phyloP scores from a whole-genome alignment of 2,888 invertebrate genomes.

The Lasioglossum figueresi region DNA sequence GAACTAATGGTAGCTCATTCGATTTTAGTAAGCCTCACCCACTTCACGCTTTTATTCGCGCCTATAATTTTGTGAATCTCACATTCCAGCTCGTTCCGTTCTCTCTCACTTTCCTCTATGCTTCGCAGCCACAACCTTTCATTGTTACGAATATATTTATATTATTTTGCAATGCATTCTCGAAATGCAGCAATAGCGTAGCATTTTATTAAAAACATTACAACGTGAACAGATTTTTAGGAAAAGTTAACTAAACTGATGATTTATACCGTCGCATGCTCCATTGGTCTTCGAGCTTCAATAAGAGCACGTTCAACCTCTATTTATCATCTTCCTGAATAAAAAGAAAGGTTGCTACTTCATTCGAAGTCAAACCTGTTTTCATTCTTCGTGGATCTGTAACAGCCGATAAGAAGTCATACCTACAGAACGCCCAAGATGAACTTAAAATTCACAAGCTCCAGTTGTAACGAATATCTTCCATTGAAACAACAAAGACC shows the following conservation, averaged over 20 bases:
- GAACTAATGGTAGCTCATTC: not conserved
- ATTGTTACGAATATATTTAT: no score
- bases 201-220: no score
- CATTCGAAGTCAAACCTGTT: slow-evolving; percentile 30
- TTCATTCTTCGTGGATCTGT: slow-evolving; percentile 15
- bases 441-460: not conserved
- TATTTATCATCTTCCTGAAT: slow-evolving; percentile 41
- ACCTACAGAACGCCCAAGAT: not conserved
- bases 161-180: no score
- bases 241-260: not conserved
- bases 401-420: slow-evolving; percentile 1
- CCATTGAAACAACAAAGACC: not conserved
- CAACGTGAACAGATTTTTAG: no score
- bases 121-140: no score
- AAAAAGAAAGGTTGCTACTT: slow-evolving; percentile 39
- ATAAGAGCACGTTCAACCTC: slow-evolving; percentile 34
- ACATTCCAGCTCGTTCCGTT: not conserved
- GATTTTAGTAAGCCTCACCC: not conserved
- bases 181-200: no score
- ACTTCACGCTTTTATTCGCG: not conserved
- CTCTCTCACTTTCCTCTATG: not conserved
- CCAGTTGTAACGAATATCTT: not conserved
- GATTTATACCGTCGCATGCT: slow-evolving; percentile 43
- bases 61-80: not conserved
- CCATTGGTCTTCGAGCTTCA: not conserved